phyloP scores from a whole-genome alignment of 2,113 vertebrate species.

The Neolamprologus ventralis region DNA sequence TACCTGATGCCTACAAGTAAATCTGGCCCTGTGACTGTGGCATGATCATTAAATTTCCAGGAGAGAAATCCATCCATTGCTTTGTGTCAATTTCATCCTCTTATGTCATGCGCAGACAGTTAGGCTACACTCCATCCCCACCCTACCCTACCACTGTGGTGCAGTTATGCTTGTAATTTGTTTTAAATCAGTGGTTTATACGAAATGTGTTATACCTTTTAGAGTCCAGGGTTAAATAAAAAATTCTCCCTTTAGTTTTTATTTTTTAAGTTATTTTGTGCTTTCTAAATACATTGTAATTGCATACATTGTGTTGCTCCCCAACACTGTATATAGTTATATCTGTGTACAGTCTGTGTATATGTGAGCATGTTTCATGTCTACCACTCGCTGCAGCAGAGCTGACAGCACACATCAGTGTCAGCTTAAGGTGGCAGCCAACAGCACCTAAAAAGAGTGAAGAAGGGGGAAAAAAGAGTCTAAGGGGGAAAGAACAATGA shows the following conservation, averaged over 20 bases:
- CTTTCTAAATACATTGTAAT: background rate
- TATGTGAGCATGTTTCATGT: slow-evolving; percentile 17
- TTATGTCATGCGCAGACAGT: background rate
- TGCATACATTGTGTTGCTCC: background rate
- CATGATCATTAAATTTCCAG: background rate
- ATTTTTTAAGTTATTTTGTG: background rate
- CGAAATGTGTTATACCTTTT: background rate
- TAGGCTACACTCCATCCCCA: background rate
- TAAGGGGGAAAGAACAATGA: slow-evolving; percentile 64
- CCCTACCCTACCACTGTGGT: background rate
- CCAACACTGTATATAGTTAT: background rate
- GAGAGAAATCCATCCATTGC: background rate
- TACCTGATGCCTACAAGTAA: background rate
- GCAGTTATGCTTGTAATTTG: background rate
- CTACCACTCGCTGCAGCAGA: slow-evolving; percentile 38
- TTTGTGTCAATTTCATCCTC: background rate
- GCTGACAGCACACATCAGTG: slow-evolving; percentile 70
- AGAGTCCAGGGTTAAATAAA: background rate
- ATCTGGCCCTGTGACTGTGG: background rate
- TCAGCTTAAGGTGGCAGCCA: slow-evolving; percentile 64
- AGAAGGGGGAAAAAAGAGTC: slow-evolving; percentile 20
- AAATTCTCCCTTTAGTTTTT: background rate
- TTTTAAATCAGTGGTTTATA: background rate
- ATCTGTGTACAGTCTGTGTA: slow-evolving; percentile 1
- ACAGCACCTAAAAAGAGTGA: slow-evolving; percentile 75